phyloP scores from a whole-genome alignment of 2,888 invertebrate species.

The Synergus umbraculus region DNA sequence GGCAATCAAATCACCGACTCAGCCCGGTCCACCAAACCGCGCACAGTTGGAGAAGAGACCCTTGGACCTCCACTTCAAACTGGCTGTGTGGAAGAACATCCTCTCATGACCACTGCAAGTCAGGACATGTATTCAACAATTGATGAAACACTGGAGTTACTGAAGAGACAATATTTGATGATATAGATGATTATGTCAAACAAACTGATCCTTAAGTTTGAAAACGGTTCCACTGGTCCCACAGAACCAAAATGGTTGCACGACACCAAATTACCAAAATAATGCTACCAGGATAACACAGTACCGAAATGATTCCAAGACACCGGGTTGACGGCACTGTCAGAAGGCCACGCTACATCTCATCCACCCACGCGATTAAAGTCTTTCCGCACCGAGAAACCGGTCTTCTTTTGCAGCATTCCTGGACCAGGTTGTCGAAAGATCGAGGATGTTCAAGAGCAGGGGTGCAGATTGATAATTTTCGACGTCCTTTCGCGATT shows the following conservation, averaged over 20 bases:
- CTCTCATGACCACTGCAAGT: neutral
- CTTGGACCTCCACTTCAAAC: neutral
- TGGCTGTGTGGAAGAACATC: constrained; percentile 5
- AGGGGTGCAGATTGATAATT: constrained; percentile 1
- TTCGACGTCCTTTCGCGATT: neutral
- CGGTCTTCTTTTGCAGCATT: constrained; percentile 22
- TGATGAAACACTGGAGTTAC: neutral
- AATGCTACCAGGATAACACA: neutral
- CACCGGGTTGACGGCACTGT: constrained; percentile 34
- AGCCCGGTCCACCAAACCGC: constrained; percentile 13
- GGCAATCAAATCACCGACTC: constrained; percentile 22
- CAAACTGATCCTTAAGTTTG: neutral
- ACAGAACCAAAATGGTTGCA: neutral
- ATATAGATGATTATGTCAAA: neutral
- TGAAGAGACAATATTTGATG: neutral
- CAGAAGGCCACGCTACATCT: constrained; percentile 33
- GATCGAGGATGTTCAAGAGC: neutral
- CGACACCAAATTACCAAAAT: neutral
- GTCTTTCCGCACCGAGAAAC: constrained; percentile 40
- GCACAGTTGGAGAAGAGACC: neutral
- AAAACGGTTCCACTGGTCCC: neutral
- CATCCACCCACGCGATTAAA: constrained; percentile 36
- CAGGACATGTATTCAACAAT: neutral
- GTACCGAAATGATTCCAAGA: constrained; percentile 17
- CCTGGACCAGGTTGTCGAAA: constrained; percentile 19